phyloP scores from a whole-genome alignment of 2,113 vertebrate genomes.

The Gasterosteus nipponicus region DNA sequence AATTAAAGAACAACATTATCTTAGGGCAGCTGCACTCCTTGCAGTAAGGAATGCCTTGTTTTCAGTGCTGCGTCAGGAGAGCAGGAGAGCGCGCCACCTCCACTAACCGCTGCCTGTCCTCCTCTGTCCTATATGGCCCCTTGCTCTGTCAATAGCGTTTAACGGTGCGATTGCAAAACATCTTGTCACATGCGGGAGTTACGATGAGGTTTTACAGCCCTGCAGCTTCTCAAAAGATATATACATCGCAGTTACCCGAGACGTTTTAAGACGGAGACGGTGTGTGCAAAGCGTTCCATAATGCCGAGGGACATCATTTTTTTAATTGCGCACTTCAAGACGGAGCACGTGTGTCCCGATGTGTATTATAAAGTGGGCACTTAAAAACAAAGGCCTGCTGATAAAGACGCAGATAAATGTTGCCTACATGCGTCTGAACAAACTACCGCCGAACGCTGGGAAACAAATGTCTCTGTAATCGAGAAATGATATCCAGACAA shows the following conservation, averaged over 20 bases:
- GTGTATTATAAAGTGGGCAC: slow-evolving; percentile 61
- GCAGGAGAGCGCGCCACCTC: slow-evolving; percentile 17
- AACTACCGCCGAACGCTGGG: background rate
- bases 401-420: background rate
- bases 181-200: slow-evolving; percentile 71
- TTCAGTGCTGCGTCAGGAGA: slow-evolving; percentile 53
- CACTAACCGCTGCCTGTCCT: slow-evolving; percentile 7
- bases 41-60: slow-evolving; percentile 46
- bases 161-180: slow-evolving; percentile 68
- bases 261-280: slow-evolving; percentile 63
- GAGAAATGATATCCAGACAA: background rate
- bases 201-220: slow-evolving; percentile 71
- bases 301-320: slow-evolving; percentile 59
- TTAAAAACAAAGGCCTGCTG: slow-evolving; percentile 52
- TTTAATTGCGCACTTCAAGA: slow-evolving; percentile 62
- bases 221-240: slow-evolving; percentile 63
- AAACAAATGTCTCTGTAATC: background rate
- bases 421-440: background rate
- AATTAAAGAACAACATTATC: slow-evolving; percentile 85
- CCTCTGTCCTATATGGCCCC: slow-evolving; percentile 25
- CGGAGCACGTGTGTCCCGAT: slow-evolving; percentile 29
- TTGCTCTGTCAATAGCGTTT: slow-evolving; percentile 48
- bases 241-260: slow-evolving; percentile 42
- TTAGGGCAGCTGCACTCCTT: slow-evolving; percentile 63
- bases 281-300: slow-evolving; percentile 69